Evolutionary conservation across 2,888 invertebrate genomes (phyloP), one percentile per base, ranked within the genome.

Genomic region (Drepana falcataria): DNA sequence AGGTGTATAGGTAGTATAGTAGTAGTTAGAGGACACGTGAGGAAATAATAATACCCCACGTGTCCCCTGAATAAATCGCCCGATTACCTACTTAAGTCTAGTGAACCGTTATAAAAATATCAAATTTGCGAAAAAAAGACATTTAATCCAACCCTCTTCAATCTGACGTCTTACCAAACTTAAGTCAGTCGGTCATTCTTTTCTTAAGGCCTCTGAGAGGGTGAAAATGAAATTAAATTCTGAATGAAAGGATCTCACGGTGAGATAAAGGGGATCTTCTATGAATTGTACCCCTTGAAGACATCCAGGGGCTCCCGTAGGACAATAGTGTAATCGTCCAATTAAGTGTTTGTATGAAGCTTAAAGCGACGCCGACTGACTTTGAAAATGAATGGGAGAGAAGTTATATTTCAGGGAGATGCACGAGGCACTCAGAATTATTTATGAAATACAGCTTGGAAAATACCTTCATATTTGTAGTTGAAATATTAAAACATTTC

Each of bases 221-320:
- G 91, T 87, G 90, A 85, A 84, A 85, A 89, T 86, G 85, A 90
- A 90, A 91, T 91, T 87, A 90, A 89, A 90, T 88, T 87, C 84
- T 81, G 76, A 85, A 84, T 89, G 87, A 89, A 88, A 86, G 87
- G 85, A 84, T 83, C 83, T 79, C 63, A 63, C 75, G 75, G 77
- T 83, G 81, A 79, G 83, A 84, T 86, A 83, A 87, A 85, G 78
- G 87, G 86, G 81, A 82, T 78, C 77, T 74, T 71, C 83, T 83
- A 87, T 89, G 88, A 90, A 85, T 87, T 83, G 88, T 85, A 70
- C 76, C 80, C 80, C 76, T 79, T 77, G 73, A 82, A 80, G 80
- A 76, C 66, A 74, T 68, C 71, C 75, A 75, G 78, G 81, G 89
- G 83, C 70, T 51, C 64, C 68, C 65, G 61, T 72, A 77, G 81